Conservation (phyloP, 2,113 vertebrate genomes). For the Erythrolamprus reginae region DNA sequence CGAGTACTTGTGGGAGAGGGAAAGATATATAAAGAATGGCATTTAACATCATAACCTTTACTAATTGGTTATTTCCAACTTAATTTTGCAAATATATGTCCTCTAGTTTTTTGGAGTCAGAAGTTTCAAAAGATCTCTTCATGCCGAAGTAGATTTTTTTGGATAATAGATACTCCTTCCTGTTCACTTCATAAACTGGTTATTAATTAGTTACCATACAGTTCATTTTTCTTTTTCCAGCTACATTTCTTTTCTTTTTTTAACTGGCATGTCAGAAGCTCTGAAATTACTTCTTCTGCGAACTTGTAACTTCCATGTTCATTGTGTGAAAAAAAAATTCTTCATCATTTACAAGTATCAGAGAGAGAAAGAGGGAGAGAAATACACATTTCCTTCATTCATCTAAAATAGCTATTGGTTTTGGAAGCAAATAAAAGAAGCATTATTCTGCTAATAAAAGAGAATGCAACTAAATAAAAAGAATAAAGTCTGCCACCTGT, state of each 20-base stretch:
- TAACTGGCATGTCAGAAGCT: conserved; percentile 55
- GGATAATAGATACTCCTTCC: background rate
- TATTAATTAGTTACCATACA: conserved; percentile 40
- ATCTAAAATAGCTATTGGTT: conserved; percentile 57
- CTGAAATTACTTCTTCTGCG: conserved; percentile 65
- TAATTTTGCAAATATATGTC: conserved; percentile 39
- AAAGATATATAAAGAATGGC: conserved; percentile 26
- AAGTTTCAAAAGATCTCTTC: conserved; percentile 28
- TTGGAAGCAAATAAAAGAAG: conserved; percentile 40
- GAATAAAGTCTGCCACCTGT: background rate
- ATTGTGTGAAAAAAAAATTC: conserved; percentile 53
- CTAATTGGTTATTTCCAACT: conserved; percentile 53
- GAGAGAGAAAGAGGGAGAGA: background rate
- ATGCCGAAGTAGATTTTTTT: conserved; percentile 43
- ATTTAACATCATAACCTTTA: conserved; percentile 37
- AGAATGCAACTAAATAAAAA: conserved; percentile 17
- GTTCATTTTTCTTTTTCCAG: conserved; percentile 51
- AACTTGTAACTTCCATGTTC: conserved; percentile 66
- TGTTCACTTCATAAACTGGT: conserved; percentile 18
- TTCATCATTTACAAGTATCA: conserved; percentile 50
- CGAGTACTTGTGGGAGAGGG: conserved; percentile 12
- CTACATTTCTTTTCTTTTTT: conserved; percentile 40
- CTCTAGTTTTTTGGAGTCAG: conserved; percentile 49
- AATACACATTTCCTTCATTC: conserved; percentile 37
- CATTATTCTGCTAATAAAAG: conserved; percentile 24